phyloP scores from a whole-genome alignment of 2,113 vertebrate species.

The Martes martes region DNA sequence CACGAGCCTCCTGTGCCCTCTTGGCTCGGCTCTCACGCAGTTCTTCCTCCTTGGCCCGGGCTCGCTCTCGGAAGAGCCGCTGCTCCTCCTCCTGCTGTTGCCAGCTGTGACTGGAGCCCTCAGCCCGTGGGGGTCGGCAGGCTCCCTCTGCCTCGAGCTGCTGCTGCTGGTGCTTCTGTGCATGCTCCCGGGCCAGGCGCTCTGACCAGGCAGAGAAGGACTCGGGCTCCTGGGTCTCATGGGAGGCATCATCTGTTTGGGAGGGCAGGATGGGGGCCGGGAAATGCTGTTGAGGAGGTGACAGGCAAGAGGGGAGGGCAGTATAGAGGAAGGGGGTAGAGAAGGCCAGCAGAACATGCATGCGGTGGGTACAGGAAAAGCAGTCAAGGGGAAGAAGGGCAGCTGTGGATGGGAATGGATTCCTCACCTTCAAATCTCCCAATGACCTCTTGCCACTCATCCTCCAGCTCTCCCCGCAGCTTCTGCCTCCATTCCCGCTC shows the following conservation, averaged over 20 bases:
- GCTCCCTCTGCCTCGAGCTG: not conserved
- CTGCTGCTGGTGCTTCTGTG: conserved; percentile 67
- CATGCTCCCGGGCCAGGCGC: conserved; percentile 86
- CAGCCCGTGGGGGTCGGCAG: not conserved
- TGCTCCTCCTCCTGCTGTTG: conserved; percentile 64
- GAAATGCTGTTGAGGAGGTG: not conserved
- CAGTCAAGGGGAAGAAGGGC: not conserved
- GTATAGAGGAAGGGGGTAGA: not conserved
- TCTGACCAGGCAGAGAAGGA: conserved; percentile 90
- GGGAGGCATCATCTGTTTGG: conserved; percentile 81
- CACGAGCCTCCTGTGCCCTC: conserved; percentile 49
- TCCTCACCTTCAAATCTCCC: conserved; percentile 86
- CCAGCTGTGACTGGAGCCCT: conserved; percentile 60
- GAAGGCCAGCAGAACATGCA: not conserved
- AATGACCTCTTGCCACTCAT: conserved; percentile 86
- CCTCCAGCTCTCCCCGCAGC: conserved; percentile 88
- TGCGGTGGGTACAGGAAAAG: not conserved
- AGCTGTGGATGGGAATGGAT: not conserved
- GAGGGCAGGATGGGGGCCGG: not conserved
- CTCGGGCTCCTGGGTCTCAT: conserved; percentile 81
- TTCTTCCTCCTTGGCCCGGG: conserved; percentile 59
- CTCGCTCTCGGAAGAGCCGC: conserved; percentile 72
- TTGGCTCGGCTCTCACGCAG: conserved; percentile 68
- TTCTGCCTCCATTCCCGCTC: conserved; percentile 86
- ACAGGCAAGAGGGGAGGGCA: not conserved